These are phyloP conservation scores for Rhinella marina DNA, from an alignment of 2,797 vertebrate species.

Conservation along the genomic window DNA sequence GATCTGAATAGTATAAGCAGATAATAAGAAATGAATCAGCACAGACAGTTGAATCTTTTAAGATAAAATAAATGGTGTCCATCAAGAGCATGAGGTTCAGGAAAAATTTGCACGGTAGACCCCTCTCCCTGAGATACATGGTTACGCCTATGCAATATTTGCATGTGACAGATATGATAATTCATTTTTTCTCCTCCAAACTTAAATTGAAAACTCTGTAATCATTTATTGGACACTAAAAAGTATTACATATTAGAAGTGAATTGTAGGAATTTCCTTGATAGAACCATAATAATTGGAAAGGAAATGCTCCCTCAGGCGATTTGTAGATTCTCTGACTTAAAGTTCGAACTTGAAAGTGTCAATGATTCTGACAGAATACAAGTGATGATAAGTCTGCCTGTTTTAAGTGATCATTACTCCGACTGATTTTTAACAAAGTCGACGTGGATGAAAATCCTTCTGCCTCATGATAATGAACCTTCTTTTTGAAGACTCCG, in stretches of 20 bases:
- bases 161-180: background rate
- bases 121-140: background rate
- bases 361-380: constrained; percentile 10
- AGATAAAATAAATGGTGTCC: background rate
- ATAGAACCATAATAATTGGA: constrained; percentile 35
- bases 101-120: background rate
- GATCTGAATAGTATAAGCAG: background rate
- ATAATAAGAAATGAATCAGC: background rate
- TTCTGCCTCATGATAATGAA: constrained; percentile 1
- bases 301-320: constrained; percentile 23
- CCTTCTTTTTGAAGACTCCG: background rate
- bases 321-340: constrained; percentile 33
- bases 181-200: background rate
- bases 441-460: background rate
- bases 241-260: background rate
- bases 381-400: constrained; percentile 12
- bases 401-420: background rate
- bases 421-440: background rate
- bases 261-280: constrained; percentile 27
- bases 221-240: background rate
- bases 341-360: constrained; percentile 9
- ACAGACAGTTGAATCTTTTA: background rate
- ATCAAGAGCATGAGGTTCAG: background rate
- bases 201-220: background rate
- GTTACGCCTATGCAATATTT: background rate